Evolutionary conservation across 2,797 vertebrate genomes (phyloP), one percentile per base, ranked within the genome.

Genomic region (Zonotrichia albicollis): DNA sequence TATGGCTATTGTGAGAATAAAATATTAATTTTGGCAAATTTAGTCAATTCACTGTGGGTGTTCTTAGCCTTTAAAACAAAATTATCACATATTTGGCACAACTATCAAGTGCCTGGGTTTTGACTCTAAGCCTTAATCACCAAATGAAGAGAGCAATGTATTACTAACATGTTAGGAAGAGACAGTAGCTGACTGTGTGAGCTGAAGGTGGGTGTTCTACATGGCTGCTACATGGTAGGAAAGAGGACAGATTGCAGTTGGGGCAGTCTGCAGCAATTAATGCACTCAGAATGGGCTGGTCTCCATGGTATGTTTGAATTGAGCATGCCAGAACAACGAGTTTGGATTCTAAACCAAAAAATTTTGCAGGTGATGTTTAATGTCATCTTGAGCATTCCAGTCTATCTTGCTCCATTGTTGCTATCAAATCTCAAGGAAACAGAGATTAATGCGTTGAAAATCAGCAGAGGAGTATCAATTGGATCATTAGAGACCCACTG

Each of bases 11-110:
- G 93, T 91, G 89, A 96, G 93, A 96, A 93, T 93, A 91, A 96
- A 97, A 96, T 96, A 96, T 95, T 97, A 93, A 94, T 97, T 96
- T 97, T 96, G 95, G 95, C 94, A 96, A 97, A 96, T 88, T 91
- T 85, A 92, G 82, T 92, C 89, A 94, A 91, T 96, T 93, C 89
- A 84, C 91, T 3, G 91, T 95, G 94, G 94, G 94, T 96, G 95
- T 95, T 96, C 94, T 93, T 91, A 94, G 89, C 85, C 91, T 94
- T 96, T 96, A 94, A 96, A 96, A 91, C 79, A 90, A 96, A 95
- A 94, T 94, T 96, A 93, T 92, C 92, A 81, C 94, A 93, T 96
- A 88, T 95, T 96, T 97, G 95, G 93, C 95, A 93, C 87, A 88
- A 84, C 54, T 92, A 22, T 76, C 55, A 84, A 84, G 71, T 91